A percentile compares a stretch with the other conserved stretches of the same genome.
Evolutionary conservation across 2,113 vertebrate genomes (phyloP).

Genomic region (Coracopsis vasa): DNA sequence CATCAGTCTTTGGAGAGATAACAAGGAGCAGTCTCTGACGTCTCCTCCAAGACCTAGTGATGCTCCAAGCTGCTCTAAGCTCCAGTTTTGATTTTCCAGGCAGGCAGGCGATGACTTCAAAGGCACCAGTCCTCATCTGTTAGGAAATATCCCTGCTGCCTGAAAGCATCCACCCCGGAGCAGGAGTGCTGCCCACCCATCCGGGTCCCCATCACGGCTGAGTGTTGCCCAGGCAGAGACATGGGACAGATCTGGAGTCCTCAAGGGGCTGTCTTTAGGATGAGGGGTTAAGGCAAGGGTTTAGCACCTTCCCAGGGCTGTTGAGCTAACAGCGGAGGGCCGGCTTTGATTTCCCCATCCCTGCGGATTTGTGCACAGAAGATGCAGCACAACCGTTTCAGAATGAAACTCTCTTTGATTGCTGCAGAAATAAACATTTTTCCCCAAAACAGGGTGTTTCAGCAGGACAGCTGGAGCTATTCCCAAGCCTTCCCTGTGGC

Average conservation of each 20-base stretch:
- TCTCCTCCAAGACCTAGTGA: not conserved
- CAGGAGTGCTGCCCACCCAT: not conserved
- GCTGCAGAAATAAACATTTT: constrained; percentile 46
- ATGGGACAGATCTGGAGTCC: fast-evolving
- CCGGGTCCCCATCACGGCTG: fast-evolving
- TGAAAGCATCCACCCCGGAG: not conserved
- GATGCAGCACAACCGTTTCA: fast-evolving
- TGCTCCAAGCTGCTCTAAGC: not conserved
- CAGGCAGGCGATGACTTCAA: not conserved
- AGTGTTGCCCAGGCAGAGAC: not conserved
- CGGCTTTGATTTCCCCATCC: not conserved
- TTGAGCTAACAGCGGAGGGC: not conserved
- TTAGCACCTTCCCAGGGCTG: not conserved
- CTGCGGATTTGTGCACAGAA: not conserved
- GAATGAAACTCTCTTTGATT: not conserved
- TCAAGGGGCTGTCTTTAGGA: not conserved
- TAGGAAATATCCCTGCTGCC: not conserved
- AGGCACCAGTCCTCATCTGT: not conserved
- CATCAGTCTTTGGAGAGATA: not conserved
- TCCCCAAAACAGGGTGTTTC: not conserved
- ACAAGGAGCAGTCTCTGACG: not conserved
- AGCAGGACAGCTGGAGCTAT: constrained; percentile 6
- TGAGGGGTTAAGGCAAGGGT: not conserved
- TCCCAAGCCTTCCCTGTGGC: constrained; percentile 25
- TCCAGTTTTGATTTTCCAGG: not conserved